phyloP scores from a whole-genome alignment of 2,888 invertebrate genomes.

The Ophion slaviceki region DNA sequence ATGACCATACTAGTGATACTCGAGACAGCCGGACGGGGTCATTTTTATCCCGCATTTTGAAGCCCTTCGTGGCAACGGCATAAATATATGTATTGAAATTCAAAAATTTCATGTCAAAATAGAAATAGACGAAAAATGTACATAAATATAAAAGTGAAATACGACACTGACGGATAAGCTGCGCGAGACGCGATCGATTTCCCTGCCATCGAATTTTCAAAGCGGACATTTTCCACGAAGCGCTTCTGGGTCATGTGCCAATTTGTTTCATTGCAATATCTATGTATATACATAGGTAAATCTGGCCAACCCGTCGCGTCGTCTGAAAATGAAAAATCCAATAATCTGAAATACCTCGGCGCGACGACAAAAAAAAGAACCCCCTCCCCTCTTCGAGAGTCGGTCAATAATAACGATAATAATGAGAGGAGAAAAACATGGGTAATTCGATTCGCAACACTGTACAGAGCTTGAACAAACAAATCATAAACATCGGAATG shows the following conservation, averaged over 20 bases:
- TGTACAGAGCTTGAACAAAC: too few relatives aligned
- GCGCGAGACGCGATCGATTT: constrained; percentile 8
- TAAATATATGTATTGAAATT: too few relatives aligned
- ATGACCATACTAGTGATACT: too few relatives aligned
- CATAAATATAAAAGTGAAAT: neutral
- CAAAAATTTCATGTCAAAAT: neutral
- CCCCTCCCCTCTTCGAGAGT: constrained; percentile 17
- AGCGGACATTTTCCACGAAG: neutral
- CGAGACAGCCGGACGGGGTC: too few relatives aligned
- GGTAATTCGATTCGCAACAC: too few relatives aligned
- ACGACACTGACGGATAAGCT: neutral
- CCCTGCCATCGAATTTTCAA: constrained; percentile 46
- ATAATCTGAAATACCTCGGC: constrained; percentile 56
- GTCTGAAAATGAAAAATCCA: constrained; percentile 59
- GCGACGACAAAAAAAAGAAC: constrained; percentile 25
- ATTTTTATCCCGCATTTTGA: too few relatives aligned
- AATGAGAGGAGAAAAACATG: neutral
- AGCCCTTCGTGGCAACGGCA: too few relatives aligned
- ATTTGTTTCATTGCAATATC: constrained; percentile 31
- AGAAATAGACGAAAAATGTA: neutral
- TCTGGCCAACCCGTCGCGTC: constrained; percentile 41
- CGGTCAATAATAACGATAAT: neutral
- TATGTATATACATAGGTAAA: constrained; percentile 10
- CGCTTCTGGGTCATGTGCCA: constrained; percentile 51
- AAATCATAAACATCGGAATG: too few relatives aligned